Evolutionary conservation across 2,888 invertebrate genomes (phyloP), one percentile per base, ranked within the genome.

Genomic region (Polylopha cassiicola): DNA sequence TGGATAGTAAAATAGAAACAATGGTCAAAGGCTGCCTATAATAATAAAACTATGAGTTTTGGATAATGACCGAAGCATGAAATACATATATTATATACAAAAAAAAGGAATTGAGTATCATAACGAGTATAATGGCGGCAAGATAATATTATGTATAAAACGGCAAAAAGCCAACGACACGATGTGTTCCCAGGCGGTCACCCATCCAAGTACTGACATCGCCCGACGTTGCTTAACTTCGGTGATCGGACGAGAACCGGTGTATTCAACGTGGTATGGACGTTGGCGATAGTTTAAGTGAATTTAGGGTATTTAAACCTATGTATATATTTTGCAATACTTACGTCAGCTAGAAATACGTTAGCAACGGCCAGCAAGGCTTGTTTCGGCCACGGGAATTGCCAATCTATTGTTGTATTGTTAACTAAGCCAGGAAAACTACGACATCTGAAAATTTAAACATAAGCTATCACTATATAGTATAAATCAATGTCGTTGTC

Each of bases 401-500:
- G 91, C 97, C 97, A 97, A 72, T 97, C 95, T 48, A 97, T 95
- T 21, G 93, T 94, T 0, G 95, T 94, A 64, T 95, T 95, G 65
- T 95, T 97, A 21, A 97, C 95, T 28, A 97, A 82, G 0, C 96
- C 96, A 0, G 97, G 97, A 74, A 97, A 97, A 77, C 91, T 95
- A 49, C 96, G 89, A 62, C 97, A 97, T 9, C 85, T 84, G 48
- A 5, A 38, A 32, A 33, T n/a, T n/a, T n/a, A n/a, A n/a, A n/a
- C n/a, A n/a, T n/a, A n/a, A n/a, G n/a, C n/a, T n/a, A n/a, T n/a
- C n/a, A n/a, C n/a, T n/a, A n/a, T n/a, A n/a, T n/a, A n/a, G n/a
- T n/a, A n/a, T n/a, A n/a, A n/a, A n/a, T n/a, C n/a, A n/a, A n/a
- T n/a, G n/a, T n/a, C n/a, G n/a, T n/a, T n/a, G n/a, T n/a, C n/a